A percentile compares a stretch with the other conserved stretches of the same genome.
Evolutionary conservation across 2,113 vertebrate species (phyloP).

Genomic region (Trematocara nigrifrons): DNA sequence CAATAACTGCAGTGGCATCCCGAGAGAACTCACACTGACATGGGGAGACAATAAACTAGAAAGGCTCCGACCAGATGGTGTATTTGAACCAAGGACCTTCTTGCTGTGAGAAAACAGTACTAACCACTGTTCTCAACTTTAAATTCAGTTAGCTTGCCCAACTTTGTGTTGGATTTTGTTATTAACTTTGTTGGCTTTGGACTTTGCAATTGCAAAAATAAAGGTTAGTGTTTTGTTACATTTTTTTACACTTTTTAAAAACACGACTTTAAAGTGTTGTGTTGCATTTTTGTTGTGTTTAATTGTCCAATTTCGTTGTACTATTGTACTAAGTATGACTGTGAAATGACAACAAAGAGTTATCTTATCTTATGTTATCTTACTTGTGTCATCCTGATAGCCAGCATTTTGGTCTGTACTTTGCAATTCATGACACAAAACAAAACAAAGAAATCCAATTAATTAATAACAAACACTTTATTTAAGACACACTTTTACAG

Average conservation of each 20-base stretch:
- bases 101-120: background rate
- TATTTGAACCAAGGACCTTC: background rate
- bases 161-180: background rate
- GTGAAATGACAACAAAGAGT: background rate
- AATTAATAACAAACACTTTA: conserved; percentile 51
- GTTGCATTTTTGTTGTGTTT: background rate
- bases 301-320: background rate
- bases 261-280: background rate
- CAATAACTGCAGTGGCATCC: background rate
- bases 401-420: background rate
- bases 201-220: background rate
- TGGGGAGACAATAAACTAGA: background rate
- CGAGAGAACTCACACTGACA: background rate
- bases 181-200: background rate
- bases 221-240: background rate
- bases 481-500: conserved; percentile 45
- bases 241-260: background rate
- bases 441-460: background rate
- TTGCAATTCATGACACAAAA: background rate
- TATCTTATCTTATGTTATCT: background rate
- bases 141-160: background rate
- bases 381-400: background rate
- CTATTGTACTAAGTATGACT: background rate
- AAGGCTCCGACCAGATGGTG: background rate
- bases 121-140: background rate